Conservation (phyloP, 1,140 invertebrate genomes). For the Meloidogyne chitwoodi region DNA sequence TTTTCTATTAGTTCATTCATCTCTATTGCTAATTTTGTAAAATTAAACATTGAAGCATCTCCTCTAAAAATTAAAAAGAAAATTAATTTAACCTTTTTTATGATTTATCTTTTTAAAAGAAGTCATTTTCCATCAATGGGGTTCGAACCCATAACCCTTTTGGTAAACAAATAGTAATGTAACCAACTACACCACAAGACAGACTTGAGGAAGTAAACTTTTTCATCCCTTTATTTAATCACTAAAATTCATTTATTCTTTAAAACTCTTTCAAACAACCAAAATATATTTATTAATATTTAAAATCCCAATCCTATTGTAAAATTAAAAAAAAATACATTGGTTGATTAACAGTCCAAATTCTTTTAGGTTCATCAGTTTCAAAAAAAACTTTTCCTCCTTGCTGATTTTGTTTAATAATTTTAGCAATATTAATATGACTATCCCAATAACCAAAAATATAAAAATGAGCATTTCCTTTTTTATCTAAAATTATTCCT, state of each 20-base stretch:
- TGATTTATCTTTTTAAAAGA: too few species aligned
- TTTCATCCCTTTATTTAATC: too few species aligned
- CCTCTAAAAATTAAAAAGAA: conserved; percentile 1
- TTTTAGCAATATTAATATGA: conserved; percentile 79
- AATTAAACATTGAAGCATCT: conserved; percentile 71
- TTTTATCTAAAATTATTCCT: conserved; percentile 68
- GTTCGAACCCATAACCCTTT: too few species aligned
- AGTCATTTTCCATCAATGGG: too few species aligned
- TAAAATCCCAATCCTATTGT: too few species aligned
- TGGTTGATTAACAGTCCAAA: conserved; percentile 79
- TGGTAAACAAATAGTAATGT: too few species aligned
- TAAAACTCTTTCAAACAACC: too few species aligned
- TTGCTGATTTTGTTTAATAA: conserved; percentile 71
- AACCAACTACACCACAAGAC: too few species aligned
- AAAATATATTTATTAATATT: too few species aligned
- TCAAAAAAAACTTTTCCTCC: conserved; percentile 73
- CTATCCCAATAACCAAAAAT: conserved; percentile 90
- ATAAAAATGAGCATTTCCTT: conserved; percentile 71
- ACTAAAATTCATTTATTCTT: too few species aligned
- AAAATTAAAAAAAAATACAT: conserved; percentile 66
- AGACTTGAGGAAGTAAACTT: too few species aligned
- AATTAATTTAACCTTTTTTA: too few species aligned
- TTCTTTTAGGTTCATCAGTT: conserved; percentile 75
- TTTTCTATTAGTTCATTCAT: conserved; percentile 88
- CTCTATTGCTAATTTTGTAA: conserved; percentile 88